Conservation (phyloP, 2,888 invertebrate species). For the Philaethria dido region DNA sequence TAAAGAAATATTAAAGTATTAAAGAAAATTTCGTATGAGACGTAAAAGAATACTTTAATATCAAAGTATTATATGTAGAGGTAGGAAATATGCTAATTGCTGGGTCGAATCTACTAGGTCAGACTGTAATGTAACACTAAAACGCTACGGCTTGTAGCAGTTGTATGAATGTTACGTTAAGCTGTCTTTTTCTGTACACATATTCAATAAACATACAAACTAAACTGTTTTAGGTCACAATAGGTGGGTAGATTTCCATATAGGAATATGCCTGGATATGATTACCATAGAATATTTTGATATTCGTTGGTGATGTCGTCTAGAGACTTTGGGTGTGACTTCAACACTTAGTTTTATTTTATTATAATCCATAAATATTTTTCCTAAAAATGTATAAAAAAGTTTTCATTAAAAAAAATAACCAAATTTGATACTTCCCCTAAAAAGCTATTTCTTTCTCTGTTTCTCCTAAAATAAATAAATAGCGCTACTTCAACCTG, state of each 20-base stretch:
- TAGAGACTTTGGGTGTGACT: neutral
- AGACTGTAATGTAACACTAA: neutral
- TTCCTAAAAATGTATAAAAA: neutral
- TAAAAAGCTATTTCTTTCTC: neutral
- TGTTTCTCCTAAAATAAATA: conserved; percentile 18
- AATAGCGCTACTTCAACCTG: conserved; percentile 41
- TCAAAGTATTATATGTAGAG: neutral
- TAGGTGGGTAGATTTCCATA: neutral
- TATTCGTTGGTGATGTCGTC: conserved; percentile 18
- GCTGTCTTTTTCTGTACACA: neutral
- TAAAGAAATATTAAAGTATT: too few species aligned
- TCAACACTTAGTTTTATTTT: neutral
- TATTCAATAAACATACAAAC: neutral
- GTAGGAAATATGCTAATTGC: too few species aligned
- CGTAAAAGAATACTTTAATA: neutral
- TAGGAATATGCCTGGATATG: conserved; percentile 19
- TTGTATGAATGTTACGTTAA: neutral
- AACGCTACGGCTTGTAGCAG: neutral
- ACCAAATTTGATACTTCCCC: neutral
- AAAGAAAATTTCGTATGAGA: too few species aligned
- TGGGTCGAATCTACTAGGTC: neutral
- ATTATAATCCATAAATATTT: neutral
- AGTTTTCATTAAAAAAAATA: neutral
- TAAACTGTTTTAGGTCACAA: conserved; percentile 8
- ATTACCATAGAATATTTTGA: conserved; percentile 27